Percentiles rank a stretch among this genome's conserved stretches.
These are phyloP conservation scores for Trypoxylon attenuatum DNA, from an alignment of 2,888 invertebrate genomes.

Conservation along the genomic window DNA sequence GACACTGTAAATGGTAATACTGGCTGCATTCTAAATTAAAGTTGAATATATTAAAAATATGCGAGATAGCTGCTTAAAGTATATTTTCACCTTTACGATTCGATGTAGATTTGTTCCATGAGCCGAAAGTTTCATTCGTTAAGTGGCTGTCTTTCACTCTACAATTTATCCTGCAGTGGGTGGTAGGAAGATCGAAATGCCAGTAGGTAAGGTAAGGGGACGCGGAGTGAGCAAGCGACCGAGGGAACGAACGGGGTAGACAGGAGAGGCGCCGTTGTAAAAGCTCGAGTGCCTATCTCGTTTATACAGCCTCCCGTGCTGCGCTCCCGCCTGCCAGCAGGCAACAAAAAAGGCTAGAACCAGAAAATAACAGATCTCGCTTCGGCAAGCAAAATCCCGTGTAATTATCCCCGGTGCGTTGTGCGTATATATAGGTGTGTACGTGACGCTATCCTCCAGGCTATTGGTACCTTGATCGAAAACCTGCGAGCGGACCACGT, in stretches of 20 bases:
- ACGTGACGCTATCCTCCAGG: neutral
- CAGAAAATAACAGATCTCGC: slow-evolving; percentile 39
- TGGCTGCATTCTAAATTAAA: no score
- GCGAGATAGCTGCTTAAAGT: neutral
- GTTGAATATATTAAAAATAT: no score
- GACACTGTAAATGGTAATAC: no score
- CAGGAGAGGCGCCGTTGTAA: slow-evolving; percentile 14
- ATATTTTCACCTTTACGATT: no score
- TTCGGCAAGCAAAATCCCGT: slow-evolving; percentile 37
- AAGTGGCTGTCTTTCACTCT: neutral
- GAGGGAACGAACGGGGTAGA: slow-evolving; percentile 15
- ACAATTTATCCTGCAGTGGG: slow-evolving; percentile 10
- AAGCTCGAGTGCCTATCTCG: slow-evolving; percentile 38
- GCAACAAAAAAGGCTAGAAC: slow-evolving; percentile 16
- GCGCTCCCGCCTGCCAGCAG: neutral
- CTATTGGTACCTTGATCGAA: no score
- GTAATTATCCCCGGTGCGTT: slow-evolving; percentile 30
- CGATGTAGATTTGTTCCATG: no score
- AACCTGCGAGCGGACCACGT: no score
- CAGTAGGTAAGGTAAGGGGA: slow-evolving; percentile 25
- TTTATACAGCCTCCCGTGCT: slow-evolving; percentile 43
- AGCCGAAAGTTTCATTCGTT: slow-evolving; percentile 10
- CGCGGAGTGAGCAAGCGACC: neutral
- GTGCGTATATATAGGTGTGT: neutral
- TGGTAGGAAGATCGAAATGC: slow-evolving; percentile 27